Evolutionary conservation across 2,888 invertebrate genomes (phyloP), one percentile per base, ranked within the genome.

Genomic region (Cephus runcator): DNA sequence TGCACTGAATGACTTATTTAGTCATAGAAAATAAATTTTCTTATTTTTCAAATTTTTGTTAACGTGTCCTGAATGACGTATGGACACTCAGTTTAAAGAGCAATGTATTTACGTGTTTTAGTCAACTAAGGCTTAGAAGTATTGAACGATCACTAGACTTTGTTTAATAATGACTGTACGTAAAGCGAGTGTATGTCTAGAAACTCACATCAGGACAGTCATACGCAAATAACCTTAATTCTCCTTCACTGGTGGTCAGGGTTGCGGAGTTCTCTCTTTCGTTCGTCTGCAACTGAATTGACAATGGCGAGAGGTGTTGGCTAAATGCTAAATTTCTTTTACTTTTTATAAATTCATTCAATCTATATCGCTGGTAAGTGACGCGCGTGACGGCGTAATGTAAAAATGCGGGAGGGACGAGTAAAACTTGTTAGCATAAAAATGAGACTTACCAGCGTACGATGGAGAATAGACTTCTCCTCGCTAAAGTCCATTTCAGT

Each of bases 151-250:
- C 40, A 40, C 40, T 40, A 40, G 15, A 40, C 40, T 40, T 40
- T 15, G 40, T 40, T 15, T 40, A 40, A 40, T 40, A 40, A 40
- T 40, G 40, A 40, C 6, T 40, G 15, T 40, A 40, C 40, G 6
- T 40, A 40, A 40, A 40, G 40, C 40, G 40, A 69, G 31, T 30
- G 33, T 69, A 69, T 33, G 69, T 69, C 31, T 69, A 69, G 69
- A 33, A 85, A 91, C 91, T 91, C 85, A 91, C 91, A 88, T 91
- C 91, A 80, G 90, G 90, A 84, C 89, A 91, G 86, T 91, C 91
- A 82, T 91, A 91, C 80, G 91, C 91, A 80, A 90, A 91, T 81
- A 91, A 88, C 86, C 91, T 88, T 82, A 91, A 83, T 83, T 91
- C 91, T 80, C 91, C 91, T 80, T 91, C 91, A 85, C 90, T 91